Percentiles rank a stretch among this genome's conserved stretches.
Conservation (phyloP, 2,113 vertebrate species). For the Piaya cayana region DNA sequence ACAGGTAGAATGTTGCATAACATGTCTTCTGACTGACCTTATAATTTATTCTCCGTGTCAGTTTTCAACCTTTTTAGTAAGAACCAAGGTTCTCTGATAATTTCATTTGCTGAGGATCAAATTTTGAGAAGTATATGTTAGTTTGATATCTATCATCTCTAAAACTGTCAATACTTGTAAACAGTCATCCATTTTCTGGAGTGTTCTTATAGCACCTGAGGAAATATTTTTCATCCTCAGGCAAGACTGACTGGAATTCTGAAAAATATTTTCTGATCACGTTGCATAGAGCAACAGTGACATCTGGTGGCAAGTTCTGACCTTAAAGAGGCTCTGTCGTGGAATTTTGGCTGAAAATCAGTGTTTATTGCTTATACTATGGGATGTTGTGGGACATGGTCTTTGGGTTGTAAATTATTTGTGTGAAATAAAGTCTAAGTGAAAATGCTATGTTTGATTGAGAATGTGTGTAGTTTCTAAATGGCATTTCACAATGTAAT, state of each 20-base stretch:
- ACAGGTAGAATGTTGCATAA: constrained; percentile 75
- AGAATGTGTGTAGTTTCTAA: neutral
- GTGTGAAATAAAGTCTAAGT: neutral
- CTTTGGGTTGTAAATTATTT: neutral
- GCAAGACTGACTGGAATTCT: neutral
- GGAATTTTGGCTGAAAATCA: neutral
- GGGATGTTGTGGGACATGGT: neutral
- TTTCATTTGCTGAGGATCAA: neutral
- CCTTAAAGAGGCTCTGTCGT: neutral
- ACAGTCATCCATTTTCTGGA: neutral
- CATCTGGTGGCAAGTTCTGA: constrained; percentile 50
- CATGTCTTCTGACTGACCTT: neutral
- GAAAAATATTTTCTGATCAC: neutral
- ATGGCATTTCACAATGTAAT: neutral
- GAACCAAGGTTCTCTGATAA: neutral
- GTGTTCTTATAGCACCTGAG: neutral
- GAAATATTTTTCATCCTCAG: neutral
- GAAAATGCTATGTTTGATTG: neutral
- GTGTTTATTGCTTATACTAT: neutral
- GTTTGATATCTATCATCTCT: neutral
- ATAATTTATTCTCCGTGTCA: neutral
- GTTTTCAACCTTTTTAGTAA: neutral
- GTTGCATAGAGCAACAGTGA: constrained; percentile 41
- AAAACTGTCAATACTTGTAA: neutral
- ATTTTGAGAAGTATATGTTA: neutral